phyloP scores from a whole-genome alignment of 2,888 invertebrate species.

The Lithophane ornitopus region DNA sequence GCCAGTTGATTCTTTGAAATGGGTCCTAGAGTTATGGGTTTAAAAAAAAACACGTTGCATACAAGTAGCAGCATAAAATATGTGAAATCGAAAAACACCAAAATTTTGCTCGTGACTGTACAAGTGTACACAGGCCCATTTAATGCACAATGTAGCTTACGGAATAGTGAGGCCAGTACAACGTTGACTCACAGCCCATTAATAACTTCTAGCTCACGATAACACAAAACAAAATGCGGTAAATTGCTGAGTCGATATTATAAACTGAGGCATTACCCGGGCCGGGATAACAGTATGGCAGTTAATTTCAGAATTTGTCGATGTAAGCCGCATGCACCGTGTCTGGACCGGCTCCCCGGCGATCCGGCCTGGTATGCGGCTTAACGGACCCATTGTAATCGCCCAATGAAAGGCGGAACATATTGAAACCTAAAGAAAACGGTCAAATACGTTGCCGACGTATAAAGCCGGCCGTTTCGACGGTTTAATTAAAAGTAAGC shows the following conservation, averaged over 20 bases:
- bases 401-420: slow-evolving; percentile 59
- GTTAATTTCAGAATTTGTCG: slow-evolving; percentile 70
- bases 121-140: neutral
- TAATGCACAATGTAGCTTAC: neutral
- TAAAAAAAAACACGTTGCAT: too few relatives aligned
- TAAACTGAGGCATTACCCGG: slow-evolving; percentile 43
- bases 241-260: slow-evolving; percentile 45
- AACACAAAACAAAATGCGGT: slow-evolving; percentile 52
- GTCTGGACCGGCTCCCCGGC: slow-evolving; percentile 34
- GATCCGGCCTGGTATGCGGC: slow-evolving; percentile 44
- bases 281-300: slow-evolving; percentile 44
- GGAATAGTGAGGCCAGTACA: neutral
- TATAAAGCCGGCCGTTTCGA: slow-evolving; percentile 48
- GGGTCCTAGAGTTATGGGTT: too few relatives aligned
- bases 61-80: too few relatives aligned
- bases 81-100: too few relatives aligned
- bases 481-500: slow-evolving; percentile 65
- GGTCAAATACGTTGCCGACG: slow-evolving; percentile 48
- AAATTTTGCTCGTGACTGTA: too few relatives aligned
- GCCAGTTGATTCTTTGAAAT: too few relatives aligned
- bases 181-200: slow-evolving; percentile 9
- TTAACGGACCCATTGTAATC: slow-evolving; percentile 63
- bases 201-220: slow-evolving; percentile 34
- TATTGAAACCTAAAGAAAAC: slow-evolving; percentile 62
- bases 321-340: slow-evolving; percentile 61